These are phyloP conservation scores for Lasius platythorax DNA, from an alignment of 2,888 invertebrate species.

Conservation along the genomic window DNA sequence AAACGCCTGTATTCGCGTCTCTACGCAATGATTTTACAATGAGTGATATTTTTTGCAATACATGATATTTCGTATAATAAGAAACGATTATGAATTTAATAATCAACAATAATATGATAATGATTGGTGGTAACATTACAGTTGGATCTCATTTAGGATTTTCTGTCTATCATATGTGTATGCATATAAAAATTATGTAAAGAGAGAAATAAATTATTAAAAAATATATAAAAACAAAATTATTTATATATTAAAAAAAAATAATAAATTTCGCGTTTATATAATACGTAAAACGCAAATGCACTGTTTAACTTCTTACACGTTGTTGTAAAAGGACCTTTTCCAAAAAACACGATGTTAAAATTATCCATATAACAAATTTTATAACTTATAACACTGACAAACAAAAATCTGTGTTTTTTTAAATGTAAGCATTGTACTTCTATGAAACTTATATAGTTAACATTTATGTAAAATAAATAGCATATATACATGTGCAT, in stretches of 20 bases:
- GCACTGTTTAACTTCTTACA: not conserved
- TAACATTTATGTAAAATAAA: slow-evolving; percentile 5
- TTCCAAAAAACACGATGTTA: not conserved
- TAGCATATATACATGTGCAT: not conserved
- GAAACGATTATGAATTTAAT: not conserved
- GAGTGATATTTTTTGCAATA: slow-evolving; percentile 12
- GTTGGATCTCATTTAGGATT: not conserved
- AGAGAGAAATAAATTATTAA: slow-evolving; percentile 4
- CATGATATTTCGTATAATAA: slow-evolving; percentile 4
- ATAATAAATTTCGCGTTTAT: not conserved
- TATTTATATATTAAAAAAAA: not conserved
- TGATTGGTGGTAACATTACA: not conserved
- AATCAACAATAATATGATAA: not conserved
- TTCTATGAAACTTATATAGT: not conserved
- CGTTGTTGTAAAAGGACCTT: not conserved
- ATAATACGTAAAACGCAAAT: slow-evolving; percentile 19
- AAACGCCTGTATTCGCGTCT: not conserved
- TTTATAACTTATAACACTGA: not conserved
- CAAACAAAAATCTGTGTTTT: not conserved
- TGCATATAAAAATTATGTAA: not conserved
- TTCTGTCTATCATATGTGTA: not conserved
- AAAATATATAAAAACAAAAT: not conserved
- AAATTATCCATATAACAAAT: not conserved
- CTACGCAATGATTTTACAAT: not conserved
- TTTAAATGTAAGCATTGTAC: not conserved